Conservation (phyloP, 2,797 vertebrate species). For the Miichthys miiuy region DNA sequence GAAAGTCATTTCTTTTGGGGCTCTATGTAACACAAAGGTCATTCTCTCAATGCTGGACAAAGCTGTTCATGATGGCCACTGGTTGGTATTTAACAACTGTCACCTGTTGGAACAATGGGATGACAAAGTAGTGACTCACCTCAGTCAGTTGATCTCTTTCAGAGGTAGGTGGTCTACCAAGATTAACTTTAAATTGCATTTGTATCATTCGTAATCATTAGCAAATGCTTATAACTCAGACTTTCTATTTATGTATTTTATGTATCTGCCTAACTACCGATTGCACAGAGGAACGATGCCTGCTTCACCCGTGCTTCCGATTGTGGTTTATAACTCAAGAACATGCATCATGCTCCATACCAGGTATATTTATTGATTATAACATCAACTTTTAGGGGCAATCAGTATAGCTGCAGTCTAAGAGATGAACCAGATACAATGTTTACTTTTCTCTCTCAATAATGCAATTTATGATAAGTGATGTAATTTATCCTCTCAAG, state of each 20-base stretch:
- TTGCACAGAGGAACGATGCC: slow-evolving; percentile 28
- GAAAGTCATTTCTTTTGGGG: slow-evolving; percentile 81
- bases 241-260: not conserved
- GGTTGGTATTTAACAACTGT: slow-evolving; percentile 90
- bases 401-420: not conserved
- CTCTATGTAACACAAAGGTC: slow-evolving; percentile 59
- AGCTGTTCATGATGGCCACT: slow-evolving; percentile 82
- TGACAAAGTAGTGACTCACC: slow-evolving; percentile 65
- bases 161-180: slow-evolving; percentile 63
- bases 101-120: slow-evolving; percentile 87
- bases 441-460: not conserved
- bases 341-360: slow-evolving; percentile 74
- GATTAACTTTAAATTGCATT: not conserved
- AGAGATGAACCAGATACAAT: not conserved
- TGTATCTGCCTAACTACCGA: not conserved
- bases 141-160: slow-evolving; percentile 63
- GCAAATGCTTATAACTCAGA: not conserved
- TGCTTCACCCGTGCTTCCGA: slow-evolving; percentile 80
- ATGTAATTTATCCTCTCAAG: not conserved
- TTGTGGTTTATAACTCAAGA: slow-evolving; percentile 88
- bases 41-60: slow-evolving; percentile 73
- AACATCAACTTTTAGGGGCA: not conserved
- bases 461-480: no score
- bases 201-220: not conserved
- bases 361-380: slow-evolving; percentile 79